Conservation (phyloP, 2,797 vertebrate species). For the Threskiornis aethiopicus region DNA sequence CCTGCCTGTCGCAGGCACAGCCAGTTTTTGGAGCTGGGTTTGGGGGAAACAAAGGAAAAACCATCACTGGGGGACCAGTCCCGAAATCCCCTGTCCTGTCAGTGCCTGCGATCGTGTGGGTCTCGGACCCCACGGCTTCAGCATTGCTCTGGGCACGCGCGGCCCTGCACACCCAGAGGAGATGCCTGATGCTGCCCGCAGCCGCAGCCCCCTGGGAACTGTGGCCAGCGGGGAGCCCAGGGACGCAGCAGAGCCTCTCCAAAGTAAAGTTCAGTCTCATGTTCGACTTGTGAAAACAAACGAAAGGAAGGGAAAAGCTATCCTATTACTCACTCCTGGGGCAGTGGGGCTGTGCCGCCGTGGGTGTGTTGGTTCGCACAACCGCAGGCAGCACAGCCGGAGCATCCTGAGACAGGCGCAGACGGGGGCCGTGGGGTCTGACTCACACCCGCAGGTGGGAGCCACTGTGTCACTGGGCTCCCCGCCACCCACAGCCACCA, state of each 20-base stretch:
- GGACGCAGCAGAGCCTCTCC: neutral
- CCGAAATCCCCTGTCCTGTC: neutral
- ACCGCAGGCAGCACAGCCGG: rapidly evolving
- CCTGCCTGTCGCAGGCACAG: rapidly evolving
- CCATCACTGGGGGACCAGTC: rapidly evolving
- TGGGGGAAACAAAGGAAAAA: neutral
- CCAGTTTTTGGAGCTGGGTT: neutral
- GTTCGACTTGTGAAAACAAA: neutral
- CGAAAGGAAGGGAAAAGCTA: neutral
- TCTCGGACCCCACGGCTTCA: rapidly evolving
- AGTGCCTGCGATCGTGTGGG: neutral
- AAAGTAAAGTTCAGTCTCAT: neutral
- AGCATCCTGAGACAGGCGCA: neutral
- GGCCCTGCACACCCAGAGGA: rapidly evolving
- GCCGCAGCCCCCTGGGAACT: rapidly evolving
- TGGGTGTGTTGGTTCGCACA: rapidly evolving
- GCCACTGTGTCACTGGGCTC: neutral
- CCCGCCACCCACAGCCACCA: neutral
- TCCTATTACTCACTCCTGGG: neutral
- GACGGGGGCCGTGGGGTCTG: neutral
- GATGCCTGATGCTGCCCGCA: rapidly evolving
- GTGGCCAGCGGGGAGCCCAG: rapidly evolving
- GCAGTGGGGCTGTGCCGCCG: rapidly evolving
- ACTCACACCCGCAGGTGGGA: neutral
- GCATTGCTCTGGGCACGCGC: neutral